Conservation (phyloP, 2,888 invertebrate genomes). For the Timema cristinae region DNA sequence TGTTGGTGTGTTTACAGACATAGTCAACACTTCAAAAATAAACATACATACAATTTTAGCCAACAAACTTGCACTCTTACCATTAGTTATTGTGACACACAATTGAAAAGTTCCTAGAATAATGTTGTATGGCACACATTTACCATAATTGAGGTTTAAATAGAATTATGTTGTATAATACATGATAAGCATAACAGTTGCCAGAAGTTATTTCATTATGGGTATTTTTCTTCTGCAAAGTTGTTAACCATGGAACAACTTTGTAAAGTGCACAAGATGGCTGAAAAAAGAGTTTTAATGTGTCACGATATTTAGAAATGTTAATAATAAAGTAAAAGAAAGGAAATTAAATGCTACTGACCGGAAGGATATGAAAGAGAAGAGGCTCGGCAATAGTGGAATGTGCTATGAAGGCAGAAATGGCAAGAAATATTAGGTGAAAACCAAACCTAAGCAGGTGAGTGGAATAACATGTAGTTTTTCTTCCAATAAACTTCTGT, state of each 20-base stretch:
- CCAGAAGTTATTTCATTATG: background rate
- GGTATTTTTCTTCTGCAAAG: background rate
- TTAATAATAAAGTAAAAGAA: slow-evolving; percentile 2
- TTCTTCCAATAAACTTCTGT: background rate
- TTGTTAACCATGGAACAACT: background rate
- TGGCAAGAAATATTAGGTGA: background rate
- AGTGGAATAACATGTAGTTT: background rate
- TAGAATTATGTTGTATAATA: background rate
- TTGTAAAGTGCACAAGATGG: background rate
- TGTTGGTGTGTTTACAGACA: too few species aligned
- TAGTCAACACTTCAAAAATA: too few species aligned
- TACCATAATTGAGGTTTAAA: background rate
- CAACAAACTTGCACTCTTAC: too few species aligned
- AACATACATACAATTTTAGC: too few species aligned
- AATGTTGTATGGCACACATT: background rate
- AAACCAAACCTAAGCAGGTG: slow-evolving; percentile 2
- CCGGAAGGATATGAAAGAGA: slow-evolving; percentile 9
- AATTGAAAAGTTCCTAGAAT: too few species aligned
- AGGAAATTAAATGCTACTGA: background rate
- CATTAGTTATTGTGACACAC: too few species aligned
- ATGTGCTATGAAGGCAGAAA: slow-evolving; percentile 7
- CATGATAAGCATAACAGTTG: background rate
- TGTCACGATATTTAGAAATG: background rate
- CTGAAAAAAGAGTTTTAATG: background rate
- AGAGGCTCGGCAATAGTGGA: slow-evolving; percentile 3